Evolutionary conservation across 2,888 invertebrate species (phyloP), one percentile per base, ranked within the genome.

Genomic region (Drosophila ustulata): DNA sequence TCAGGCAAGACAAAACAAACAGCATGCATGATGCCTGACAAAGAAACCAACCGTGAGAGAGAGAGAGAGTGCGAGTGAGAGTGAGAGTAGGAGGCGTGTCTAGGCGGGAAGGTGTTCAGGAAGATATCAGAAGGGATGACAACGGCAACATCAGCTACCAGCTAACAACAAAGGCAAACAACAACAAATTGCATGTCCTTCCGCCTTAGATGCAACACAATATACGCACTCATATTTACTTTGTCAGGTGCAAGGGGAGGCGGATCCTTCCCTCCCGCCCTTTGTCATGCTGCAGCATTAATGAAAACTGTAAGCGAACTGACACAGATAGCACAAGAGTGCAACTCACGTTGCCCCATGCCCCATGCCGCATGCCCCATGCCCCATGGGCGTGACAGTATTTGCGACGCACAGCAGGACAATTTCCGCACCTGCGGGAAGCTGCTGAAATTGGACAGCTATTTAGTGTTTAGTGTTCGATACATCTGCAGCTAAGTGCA

Each of bases 151-250:
- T 39, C 45, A 39, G 13, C 39, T 46, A 43, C 25, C 37, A 13
- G 28, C 69, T 46, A 71, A 73, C 80, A 80, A 78, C 88, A 88
- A 77, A 56, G 66, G 78, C 86, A 82, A 83, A 83, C 83, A 83
- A 80, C 83, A 84, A 84, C 83, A 84, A 84, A 84, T 84, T 84
- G 83, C 83, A 88, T 86, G 88, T 84, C 86, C 82, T 88, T 82
- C 88, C 83, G 86, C 83, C 83, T 78, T 85, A 71, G 83, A 72
- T 85, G 86, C 86, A 70, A 52, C 75, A 82, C 83, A 80, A 82
- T 66, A 85, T 71, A 86, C 86, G 86, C 88, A 83, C 83, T 84
- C 73, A 88, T 88, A 88, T 84, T 84, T 84, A 82, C 88, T 80
- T 69, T 86, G 70, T 65, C 57, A 32, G 53, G 52, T 34, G 47